These are phyloP conservation scores for Scaeva pyrastri DNA, from an alignment of 2,888 invertebrate genomes.

Conservation along the genomic window DNA sequence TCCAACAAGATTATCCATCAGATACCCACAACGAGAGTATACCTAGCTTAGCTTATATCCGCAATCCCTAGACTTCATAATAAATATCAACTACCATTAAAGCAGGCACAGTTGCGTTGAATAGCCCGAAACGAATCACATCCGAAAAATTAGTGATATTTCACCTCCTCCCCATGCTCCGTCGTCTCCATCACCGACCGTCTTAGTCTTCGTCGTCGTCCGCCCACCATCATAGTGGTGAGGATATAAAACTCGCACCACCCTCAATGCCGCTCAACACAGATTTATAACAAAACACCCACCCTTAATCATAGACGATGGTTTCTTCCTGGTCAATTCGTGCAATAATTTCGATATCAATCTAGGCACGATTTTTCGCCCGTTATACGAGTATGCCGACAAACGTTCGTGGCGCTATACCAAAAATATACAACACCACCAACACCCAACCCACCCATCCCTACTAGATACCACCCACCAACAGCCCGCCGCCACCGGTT, in stretches of 20 bases:
- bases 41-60: no score
- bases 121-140: constrained; percentile 38
- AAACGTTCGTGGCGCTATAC: not conserved
- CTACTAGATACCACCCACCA: not conserved
- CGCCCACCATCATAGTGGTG: no score
- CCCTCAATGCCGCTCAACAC: not conserved
- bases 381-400: not conserved
- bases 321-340: constrained; percentile 40
- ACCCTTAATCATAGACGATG: constrained; percentile 13
- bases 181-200: no score
- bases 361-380: constrained; percentile 58
- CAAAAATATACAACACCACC: not conserved
- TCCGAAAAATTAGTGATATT: constrained; percentile 32
- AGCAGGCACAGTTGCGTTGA: constrained; percentile 30
- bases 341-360: constrained; percentile 53
- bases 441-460: not conserved
- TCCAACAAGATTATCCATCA: constrained; percentile 32
- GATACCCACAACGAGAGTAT: not conserved
- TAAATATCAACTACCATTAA: constrained; percentile 37
- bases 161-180: constrained; percentile 1
- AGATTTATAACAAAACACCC: constrained; percentile 22
- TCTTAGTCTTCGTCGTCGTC: no score
- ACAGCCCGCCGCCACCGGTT: not conserved
- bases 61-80: constrained; percentile 16
- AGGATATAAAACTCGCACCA: not conserved